Conservation (phyloP, 2,113 vertebrate genomes). For the Cynocephalus volans region DNA sequence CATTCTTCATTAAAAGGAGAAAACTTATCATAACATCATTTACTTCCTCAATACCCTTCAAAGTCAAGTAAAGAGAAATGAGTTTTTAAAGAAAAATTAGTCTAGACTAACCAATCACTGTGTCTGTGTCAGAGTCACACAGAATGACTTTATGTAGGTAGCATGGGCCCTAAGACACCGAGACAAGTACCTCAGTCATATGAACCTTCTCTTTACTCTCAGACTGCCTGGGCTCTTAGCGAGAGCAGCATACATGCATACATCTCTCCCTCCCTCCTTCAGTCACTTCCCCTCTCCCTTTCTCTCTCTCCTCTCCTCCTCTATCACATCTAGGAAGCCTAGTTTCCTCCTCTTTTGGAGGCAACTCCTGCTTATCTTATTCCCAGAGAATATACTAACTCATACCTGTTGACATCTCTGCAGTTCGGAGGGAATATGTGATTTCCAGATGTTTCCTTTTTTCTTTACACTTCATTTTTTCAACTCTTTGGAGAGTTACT, state of each 20-base stretch:
- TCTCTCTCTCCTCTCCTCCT: too few relatives aligned
- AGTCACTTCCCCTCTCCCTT: background rate
- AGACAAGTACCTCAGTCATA: background rate
- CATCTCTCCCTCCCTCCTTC: background rate
- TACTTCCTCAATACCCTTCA: background rate
- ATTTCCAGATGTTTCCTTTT: background rate
- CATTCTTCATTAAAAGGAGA: background rate
- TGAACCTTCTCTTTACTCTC: background rate
- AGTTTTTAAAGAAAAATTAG: background rate
- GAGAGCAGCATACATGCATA: background rate
- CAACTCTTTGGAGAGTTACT: background rate
- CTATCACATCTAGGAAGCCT: background rate
- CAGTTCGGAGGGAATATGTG: accelerated
- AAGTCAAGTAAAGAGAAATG: background rate
- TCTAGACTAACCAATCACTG: background rate
- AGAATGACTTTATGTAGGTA: background rate
- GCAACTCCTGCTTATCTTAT: background rate
- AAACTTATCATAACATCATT: background rate
- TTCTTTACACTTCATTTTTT: background rate
- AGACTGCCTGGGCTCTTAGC: background rate
- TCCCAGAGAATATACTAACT: background rate
- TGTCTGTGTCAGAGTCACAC: background rate
- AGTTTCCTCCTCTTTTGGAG: background rate
- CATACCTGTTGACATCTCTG: background rate
- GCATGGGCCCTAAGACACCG: background rate